Percentiles rank a stretch among this genome's conserved stretches.
phyloP scores from a whole-genome alignment of 2,113 vertebrate species.

The Cololabis saira region DNA sequence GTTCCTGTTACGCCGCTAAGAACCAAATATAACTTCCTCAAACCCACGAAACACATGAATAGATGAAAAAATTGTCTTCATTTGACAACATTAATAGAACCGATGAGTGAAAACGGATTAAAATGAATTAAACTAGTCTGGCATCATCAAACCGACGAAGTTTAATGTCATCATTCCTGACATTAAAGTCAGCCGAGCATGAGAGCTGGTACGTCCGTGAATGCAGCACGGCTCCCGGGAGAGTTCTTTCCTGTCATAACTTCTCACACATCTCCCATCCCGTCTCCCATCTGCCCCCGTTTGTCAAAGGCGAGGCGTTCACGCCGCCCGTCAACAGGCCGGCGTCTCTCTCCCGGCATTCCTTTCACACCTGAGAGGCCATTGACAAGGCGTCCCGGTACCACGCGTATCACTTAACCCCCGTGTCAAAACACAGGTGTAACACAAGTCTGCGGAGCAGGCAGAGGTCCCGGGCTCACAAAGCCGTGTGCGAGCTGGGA shows the following conservation, averaged over 20 bases:
- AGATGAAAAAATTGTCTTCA: too few relatives aligned
- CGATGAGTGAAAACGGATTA: too few relatives aligned
- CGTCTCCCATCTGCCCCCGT: constrained; percentile 4
- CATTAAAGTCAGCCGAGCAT: too few relatives aligned
- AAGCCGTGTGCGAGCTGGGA: constrained; percentile 62
- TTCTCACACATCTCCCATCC: constrained; percentile 14
- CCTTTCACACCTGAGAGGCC: constrained; percentile 57
- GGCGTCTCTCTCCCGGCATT: neutral
- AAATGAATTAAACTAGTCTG: too few relatives aligned
- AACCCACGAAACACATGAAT: too few relatives aligned
- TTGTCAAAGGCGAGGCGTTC: constrained; percentile 9
- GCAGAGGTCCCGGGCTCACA: constrained; percentile 56
- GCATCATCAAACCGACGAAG: too few relatives aligned
- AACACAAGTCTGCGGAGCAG: constrained; percentile 55
- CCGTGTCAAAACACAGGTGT: constrained; percentile 71
- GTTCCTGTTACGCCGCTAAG: too few relatives aligned
- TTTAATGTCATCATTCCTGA: too few relatives aligned
- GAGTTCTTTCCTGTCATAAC: neutral
- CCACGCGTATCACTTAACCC: constrained; percentile 76
- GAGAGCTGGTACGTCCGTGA: neutral
- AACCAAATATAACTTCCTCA: too few relatives aligned
- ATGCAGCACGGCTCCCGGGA: neutral
- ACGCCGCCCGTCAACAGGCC: neutral
- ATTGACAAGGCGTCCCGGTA: constrained; percentile 55
- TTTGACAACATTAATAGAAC: too few relatives aligned